A percentile compares a stretch with the other conserved stretches of the same genome.
These are phyloP conservation scores for Corella eumyota DNA, from an alignment of 23 tunicate genomes.

Conservation along the genomic window DNA sequence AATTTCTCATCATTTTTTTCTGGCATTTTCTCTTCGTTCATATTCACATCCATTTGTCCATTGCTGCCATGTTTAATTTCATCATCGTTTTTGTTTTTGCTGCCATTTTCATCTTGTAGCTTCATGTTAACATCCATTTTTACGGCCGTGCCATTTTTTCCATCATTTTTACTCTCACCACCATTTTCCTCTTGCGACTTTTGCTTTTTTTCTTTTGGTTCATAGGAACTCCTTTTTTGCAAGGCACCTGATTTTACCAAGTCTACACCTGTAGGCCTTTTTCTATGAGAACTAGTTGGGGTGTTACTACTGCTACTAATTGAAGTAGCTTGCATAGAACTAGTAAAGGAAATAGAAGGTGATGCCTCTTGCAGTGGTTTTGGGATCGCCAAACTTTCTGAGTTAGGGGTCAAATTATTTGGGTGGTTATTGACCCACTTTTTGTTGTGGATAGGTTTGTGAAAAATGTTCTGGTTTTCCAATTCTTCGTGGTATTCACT, in stretches of 20 bases:
- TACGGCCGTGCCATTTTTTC: background rate
- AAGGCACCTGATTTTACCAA: background rate
- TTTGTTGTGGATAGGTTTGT: too few species aligned
- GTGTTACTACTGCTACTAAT: background rate
- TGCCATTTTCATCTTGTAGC: too few species aligned
- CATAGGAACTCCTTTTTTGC: background rate
- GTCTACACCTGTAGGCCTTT: background rate
- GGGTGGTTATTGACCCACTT: too few species aligned
- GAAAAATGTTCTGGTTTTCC: background rate
- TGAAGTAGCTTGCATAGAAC: background rate
- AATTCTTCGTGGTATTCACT: conserved; percentile 34
- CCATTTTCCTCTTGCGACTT: conserved; percentile 23
- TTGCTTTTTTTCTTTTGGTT: conserved; percentile 35
- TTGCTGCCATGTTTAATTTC: too few species aligned
- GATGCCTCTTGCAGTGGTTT: background rate
- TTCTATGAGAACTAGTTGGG: background rate
- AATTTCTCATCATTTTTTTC: too few species aligned
- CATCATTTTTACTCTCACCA: background rate
- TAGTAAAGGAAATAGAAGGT: background rate
- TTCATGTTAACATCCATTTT: too few species aligned
- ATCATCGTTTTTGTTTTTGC: too few species aligned
- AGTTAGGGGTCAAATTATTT: too few species aligned
- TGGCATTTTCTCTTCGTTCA: too few species aligned
- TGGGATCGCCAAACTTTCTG: too few species aligned
- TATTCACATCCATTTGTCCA: too few species aligned